Conservation (phyloP, 2,113 vertebrate genomes). For the Pelodiscus sinensis region DNA sequence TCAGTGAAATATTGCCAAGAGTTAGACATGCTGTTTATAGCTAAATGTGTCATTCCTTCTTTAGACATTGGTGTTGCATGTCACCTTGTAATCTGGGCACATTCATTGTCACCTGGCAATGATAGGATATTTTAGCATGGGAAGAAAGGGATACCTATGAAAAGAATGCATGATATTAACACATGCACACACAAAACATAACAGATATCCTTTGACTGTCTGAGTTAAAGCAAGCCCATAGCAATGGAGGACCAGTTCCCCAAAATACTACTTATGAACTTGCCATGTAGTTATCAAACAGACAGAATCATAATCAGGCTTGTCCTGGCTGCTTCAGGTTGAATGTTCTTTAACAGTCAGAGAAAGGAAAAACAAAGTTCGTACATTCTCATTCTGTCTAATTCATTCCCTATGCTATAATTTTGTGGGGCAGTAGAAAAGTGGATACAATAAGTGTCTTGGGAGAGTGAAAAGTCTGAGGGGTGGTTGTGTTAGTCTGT, state of each 20-base stretch:
- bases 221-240: not conserved
- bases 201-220: not conserved
- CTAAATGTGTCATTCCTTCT: not conserved
- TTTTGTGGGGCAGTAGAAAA: not conserved
- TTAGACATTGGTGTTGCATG: not conserved
- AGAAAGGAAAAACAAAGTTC: not conserved
- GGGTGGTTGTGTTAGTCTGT: no score
- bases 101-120: not conserved
- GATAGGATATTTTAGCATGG: not conserved
- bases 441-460: not conserved
- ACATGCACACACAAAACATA: not conserved
- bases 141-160: not conserved
- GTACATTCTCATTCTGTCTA: not conserved
- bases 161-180: not conserved
- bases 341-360: not conserved
- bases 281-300: not conserved
- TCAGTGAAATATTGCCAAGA: not conserved
- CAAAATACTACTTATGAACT: not conserved
- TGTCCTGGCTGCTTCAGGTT: not conserved
- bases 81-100: not conserved
- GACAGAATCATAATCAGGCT: not conserved
- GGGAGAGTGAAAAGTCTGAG: no score
- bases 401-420: not conserved
- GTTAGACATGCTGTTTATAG: not conserved
- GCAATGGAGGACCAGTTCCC: not conserved